These are phyloP conservation scores for Apamea crenata DNA, from an alignment of 2,888 invertebrate species.

Conservation along the genomic window DNA sequence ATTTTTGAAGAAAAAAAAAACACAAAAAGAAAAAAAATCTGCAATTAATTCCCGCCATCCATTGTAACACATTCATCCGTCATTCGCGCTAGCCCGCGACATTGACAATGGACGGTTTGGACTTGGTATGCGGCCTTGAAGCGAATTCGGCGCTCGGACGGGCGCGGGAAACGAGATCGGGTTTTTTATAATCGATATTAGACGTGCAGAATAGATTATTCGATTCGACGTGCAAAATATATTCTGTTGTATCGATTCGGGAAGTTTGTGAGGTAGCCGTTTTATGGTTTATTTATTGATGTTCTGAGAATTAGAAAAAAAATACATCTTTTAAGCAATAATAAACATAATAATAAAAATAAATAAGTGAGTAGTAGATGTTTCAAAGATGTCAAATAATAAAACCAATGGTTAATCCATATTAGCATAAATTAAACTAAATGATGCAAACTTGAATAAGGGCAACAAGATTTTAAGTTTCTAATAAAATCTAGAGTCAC, in stretches of 20 bases:
- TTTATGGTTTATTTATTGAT: slow-evolving; percentile 39
- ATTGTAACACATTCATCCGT: slow-evolving; percentile 81
- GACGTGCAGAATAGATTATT: slow-evolving; percentile 76
- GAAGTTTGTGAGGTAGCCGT: slow-evolving; percentile 49
- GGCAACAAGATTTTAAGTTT: slow-evolving; percentile 39
- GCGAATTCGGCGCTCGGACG: slow-evolving; percentile 82
- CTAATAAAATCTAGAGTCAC: slow-evolving; percentile 47
- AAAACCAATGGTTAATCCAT: slow-evolving; percentile 1
- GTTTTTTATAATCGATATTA: slow-evolving; percentile 78
- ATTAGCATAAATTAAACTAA: slow-evolving; percentile 32
- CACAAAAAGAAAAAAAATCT: background rate
- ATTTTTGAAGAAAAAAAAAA: background rate
- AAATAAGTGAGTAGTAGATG: background rate
- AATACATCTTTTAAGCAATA: background rate
- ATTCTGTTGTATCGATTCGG: slow-evolving; percentile 61
- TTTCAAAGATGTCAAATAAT: slow-evolving; percentile 5
- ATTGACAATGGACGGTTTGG: slow-evolving; percentile 88
- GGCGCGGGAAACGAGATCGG: slow-evolving; percentile 79
- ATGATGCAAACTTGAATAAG: slow-evolving; percentile 23
- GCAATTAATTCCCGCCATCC: slow-evolving; percentile 70
- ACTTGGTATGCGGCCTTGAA: slow-evolving; percentile 89
- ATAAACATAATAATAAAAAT: background rate
- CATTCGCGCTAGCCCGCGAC: slow-evolving; percentile 81
- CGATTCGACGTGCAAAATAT: slow-evolving; percentile 72
- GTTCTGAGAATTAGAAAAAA: background rate